Evolutionary conservation across 2,888 invertebrate species (phyloP), one percentile per base, ranked within the genome.

Genomic region (Mayetiola destructor): DNA sequence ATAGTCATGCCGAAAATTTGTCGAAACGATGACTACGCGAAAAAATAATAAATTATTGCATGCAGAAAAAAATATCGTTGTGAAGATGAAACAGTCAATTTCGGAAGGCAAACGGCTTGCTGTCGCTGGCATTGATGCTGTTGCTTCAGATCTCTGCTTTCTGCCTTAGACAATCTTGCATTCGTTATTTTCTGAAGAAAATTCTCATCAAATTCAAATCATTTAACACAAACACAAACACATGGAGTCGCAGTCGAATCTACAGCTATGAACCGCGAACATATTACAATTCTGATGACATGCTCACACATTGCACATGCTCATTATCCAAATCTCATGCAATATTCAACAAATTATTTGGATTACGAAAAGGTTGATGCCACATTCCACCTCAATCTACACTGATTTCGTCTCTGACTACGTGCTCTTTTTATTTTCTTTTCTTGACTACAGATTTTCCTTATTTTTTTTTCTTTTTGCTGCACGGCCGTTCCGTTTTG

Each of bases 281-380:
- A n/a, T n/a, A n/a, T n/a, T n/a, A n/a, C n/a, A n/a, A n/a, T n/a
- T n/a, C n/a, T n/a, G n/a, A n/a, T n/a, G n/a, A n/a, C n/a, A n/a
- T n/a, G n/a, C n/a, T n/a, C n/a, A n/a, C n/a, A n/a, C n/a, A n/a
- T n/a, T n/a, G n/a, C n/a, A n/a, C n/a, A n/a, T n/a, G n/a, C n/a
- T n/a, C n/a, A n/a, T n/a, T n/a, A 27, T 27, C 23, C 27, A 42
- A 20, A 20, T 18, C 23, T 42, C 48, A 48, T 48, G n/a, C 48
- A 48, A 48, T 27, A 48, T 48, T 48, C 48, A 48, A 48, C 48
- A 48, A 48, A 48, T 48, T n/a, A 48, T 27, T 48, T 27, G 23
- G 48, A 27, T 48, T 48, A 48, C 27, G 48, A 48, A 48, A 48
- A 48, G 48, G 48, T 48, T 16, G 37, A 12, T 14, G 21, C 8